Evolutionary conservation across 1,140 invertebrate species (phyloP).

Genomic region (Meloidogyne floridensis): DNA sequence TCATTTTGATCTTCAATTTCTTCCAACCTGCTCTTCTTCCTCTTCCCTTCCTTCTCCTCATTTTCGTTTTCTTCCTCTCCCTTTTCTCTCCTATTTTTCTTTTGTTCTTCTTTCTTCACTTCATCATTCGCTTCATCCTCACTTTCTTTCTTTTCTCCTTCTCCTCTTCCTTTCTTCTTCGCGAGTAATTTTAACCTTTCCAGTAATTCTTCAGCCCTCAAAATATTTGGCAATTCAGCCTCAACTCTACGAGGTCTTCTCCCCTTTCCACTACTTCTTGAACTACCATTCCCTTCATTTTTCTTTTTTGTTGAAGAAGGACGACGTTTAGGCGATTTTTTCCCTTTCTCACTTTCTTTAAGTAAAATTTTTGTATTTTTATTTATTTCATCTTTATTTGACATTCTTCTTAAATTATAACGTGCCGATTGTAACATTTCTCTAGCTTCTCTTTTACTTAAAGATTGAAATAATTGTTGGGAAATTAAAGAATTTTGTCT

Average conservation of each 20-base stretch:
- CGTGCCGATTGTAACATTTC: slow-evolving; percentile 32
- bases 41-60: neutral
- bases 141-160: neutral
- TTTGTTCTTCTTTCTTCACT: neutral
- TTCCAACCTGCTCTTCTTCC: neutral
- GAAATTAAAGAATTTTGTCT: slow-evolving; percentile 5
- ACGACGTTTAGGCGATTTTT: neutral
- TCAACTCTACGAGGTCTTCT: neutral
- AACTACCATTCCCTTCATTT: neutral
- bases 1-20: neutral
- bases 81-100: neutral
- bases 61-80: neutral
- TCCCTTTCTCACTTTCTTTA: neutral
- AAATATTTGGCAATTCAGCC: neutral
- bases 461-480: neutral
- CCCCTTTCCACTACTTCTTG: neutral
- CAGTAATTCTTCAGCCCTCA: slow-evolving; percentile 7
- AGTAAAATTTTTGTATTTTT: neutral
- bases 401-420: slow-evolving; percentile 35
- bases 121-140: neutral
- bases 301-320: neutral
- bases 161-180: slow-evolving; percentile 8
- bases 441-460: slow-evolving; percentile 4
- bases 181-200: neutral
- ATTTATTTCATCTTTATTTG: slow-evolving; percentile 3